Conservation (phyloP, 30 jellyfish, hydroid and myxozoan genomes). For the Aurelia coerulea region DNA sequence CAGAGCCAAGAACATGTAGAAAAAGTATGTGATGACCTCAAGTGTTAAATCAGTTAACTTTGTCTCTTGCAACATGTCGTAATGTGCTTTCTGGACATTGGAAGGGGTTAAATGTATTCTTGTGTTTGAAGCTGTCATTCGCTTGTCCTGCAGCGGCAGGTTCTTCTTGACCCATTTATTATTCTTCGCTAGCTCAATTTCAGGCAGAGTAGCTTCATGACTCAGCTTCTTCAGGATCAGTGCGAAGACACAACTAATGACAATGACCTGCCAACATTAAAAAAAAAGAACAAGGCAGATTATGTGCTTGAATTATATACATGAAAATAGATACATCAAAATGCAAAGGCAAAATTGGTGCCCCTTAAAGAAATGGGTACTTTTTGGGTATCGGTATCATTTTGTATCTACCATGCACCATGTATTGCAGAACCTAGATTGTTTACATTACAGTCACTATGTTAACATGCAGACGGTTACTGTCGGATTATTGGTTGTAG, state of each 20-base stretch:
- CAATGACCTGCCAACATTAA: conserved; percentile 34
- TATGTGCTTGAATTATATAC: no score
- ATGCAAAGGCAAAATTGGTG: no score
- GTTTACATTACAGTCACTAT: no score
- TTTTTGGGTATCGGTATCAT: no score
- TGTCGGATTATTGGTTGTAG: no score
- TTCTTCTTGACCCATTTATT: conserved; percentile 24
- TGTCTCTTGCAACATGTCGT: conserved; percentile 42
- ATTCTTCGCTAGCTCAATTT: conserved; percentile 43
- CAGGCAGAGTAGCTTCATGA: conserved; percentile 62
- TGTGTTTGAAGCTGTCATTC: conserved; percentile 1
- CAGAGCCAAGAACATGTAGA: conserved; percentile 64
- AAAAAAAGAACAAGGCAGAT: no score
- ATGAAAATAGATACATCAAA: no score
- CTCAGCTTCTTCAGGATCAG: conserved; percentile 63
- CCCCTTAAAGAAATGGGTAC: no score
- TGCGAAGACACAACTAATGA: conserved; percentile 72
- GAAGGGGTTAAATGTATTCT: conserved; percentile 53
- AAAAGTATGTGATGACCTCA: conserved; percentile 53
- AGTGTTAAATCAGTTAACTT: conserved; percentile 50
- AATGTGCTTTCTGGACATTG: conserved; percentile 50
- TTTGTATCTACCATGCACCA: no score
- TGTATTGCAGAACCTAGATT: no score
- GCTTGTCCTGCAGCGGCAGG: conserved; percentile 23
- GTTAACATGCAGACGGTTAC: no score